Base-by-base conservation (phyloP, 2,113 vertebrate genomes). In the Callorhinus ursinus region DNA sequence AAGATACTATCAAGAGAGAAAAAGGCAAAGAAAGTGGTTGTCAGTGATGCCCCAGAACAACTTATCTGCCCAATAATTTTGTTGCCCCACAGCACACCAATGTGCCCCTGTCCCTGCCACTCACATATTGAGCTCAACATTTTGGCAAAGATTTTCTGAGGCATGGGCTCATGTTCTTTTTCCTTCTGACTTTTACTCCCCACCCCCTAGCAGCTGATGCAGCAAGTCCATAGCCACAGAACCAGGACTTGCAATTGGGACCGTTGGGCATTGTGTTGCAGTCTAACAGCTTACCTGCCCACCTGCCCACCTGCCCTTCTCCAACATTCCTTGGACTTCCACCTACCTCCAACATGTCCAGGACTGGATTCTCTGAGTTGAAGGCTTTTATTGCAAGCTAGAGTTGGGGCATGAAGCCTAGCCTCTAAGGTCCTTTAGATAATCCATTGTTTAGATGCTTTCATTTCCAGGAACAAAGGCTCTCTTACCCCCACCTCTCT, bases 401-500 rank as follows among this genome's bases (percentile, higher is more conserved):
- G 83, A 85, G 71, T 31, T 97, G 95, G 69, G 93, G 67, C 97
- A 93, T 36, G 89, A 96, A 57, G 96, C 97, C 87, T 49, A 95
- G 96, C 97, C 94, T 88, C 72, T 96, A 90, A 96, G 97, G 93
- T 72, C 96, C 97, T 96, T 77, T 96, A 77, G 76, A 88, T 55
- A 95, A 95, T 93, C 87, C 97, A 96, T 82, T 92, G 80, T 97
- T 96, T 92, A 79, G 95, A 96, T 0, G 81, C 95, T 98, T 98
- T 98, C 65, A 98, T 97, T 98, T 98, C 95, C 95, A 97, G 98
- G 98, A 98, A 98, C 98, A 98, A 98, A 98, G 97, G 57, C 13
- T 36, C 85, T 36, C 77, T 76, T 39, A 1, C 61, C 80, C 55
- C 16, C 61, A 28, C 53, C 72, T n/a, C 76, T 0, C 15, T 55